Evolutionary conservation across 2,113 vertebrate species (phyloP).

Genomic region (Elanoides forficatus): DNA sequence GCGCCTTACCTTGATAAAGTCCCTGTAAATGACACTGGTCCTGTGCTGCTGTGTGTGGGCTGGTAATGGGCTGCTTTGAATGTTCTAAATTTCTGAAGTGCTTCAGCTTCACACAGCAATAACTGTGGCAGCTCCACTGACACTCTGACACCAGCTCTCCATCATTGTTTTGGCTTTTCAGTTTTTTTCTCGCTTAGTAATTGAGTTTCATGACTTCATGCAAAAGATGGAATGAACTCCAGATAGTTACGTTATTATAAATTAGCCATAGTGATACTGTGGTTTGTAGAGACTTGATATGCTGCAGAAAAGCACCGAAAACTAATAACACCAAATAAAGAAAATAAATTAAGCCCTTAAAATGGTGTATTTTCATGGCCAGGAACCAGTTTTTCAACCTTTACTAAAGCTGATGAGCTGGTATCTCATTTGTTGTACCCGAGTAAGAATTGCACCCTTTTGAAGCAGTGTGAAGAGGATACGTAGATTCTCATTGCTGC

Average conservation of each 20-base stretch:
- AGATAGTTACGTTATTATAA: constrained; percentile 26
- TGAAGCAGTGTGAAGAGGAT: not conserved
- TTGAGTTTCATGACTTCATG: constrained; percentile 42
- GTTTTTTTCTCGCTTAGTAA: not conserved
- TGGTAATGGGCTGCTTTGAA: not conserved
- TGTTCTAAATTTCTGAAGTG: not conserved
- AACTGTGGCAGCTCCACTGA: not conserved
- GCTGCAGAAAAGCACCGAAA: constrained; percentile 26
- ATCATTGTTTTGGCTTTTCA: not conserved
- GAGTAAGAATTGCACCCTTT: not conserved
- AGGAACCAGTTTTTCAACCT: not conserved
- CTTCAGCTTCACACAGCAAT: not conserved
- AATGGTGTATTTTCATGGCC: constrained; percentile 43
- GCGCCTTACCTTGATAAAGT: not conserved
- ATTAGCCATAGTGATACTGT: constrained; percentile 11
- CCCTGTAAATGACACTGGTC: not conserved
- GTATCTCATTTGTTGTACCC: not conserved
- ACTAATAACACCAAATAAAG: not conserved
- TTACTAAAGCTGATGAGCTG: not conserved
- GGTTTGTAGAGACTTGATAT: not conserved
- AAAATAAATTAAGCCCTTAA: constrained; percentile 36
- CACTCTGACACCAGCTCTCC: not conserved
- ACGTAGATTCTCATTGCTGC: not conserved
- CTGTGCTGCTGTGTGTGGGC: not conserved
- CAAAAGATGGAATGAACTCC: not conserved